Evolutionary conservation across 2,113 vertebrate species (phyloP).

Genomic region (Phylloscopus trochiloides): DNA sequence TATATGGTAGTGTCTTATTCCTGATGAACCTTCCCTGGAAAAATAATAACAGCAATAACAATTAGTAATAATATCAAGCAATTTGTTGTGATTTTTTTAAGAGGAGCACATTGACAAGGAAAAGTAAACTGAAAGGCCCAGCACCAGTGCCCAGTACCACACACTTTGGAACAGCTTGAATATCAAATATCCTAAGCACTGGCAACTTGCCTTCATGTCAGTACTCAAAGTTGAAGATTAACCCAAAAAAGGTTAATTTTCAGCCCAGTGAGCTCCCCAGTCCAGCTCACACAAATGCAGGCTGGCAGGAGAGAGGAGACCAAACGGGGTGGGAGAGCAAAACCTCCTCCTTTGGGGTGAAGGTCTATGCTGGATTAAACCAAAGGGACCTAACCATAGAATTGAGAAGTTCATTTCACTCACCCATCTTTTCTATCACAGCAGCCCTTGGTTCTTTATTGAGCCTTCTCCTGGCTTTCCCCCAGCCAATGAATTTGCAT

Average conservation of each 20-base stretch:
- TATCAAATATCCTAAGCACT: neutral
- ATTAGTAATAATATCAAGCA: neutral
- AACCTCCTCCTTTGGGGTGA: neutral
- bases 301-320: neutral
- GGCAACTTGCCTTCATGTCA: accelerated
- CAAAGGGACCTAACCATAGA: neutral
- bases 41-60: neutral
- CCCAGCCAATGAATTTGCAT: neutral
- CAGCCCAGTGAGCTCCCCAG: neutral
- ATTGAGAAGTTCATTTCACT: neutral
- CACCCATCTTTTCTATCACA: neutral
- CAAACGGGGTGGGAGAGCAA: neutral
- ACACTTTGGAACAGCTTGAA: neutral
- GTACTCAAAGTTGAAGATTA: neutral
- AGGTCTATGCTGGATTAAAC: neutral
- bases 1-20: slow-evolving; percentile 87
- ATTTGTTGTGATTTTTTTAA: neutral
- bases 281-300: neutral
- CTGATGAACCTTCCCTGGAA: slow-evolving; percentile 76
- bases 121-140: neutral
- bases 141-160: accelerated
- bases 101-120: neutral
- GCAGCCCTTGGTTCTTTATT: neutral
- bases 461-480: neutral
- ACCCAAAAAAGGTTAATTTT: neutral